Conservation (phyloP, 2,888 invertebrate species). For the Plebejus argus region DNA sequence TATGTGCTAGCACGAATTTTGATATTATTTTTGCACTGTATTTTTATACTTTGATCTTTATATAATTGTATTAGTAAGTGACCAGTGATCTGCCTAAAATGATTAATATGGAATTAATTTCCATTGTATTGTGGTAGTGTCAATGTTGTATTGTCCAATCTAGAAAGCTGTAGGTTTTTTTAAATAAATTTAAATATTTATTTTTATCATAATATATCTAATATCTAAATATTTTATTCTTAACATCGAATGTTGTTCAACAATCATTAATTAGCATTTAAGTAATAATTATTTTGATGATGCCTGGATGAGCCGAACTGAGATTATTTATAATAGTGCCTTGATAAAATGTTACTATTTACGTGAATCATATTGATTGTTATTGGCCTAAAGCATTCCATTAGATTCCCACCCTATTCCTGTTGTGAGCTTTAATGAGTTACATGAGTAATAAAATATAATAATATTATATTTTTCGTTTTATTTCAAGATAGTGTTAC, state of each 20-base stretch:
- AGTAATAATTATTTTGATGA: neutral
- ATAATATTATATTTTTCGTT: neutral
- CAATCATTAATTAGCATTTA: constrained; percentile 14
- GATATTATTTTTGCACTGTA: constrained; percentile 17
- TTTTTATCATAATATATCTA: neutral
- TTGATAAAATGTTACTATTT: constrained; percentile 25
- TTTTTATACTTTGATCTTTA: constrained; percentile 20
- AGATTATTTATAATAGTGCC: constrained; percentile 15
- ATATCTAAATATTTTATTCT: neutral
- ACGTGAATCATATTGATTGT: neutral
- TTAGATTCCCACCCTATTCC: constrained; percentile 25
- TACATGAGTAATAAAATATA: constrained; percentile 25
- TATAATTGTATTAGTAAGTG: neutral
- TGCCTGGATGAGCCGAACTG: neutral
- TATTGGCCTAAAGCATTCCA: constrained; percentile 34
- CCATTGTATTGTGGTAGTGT: neutral
- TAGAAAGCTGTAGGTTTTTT: neutral
- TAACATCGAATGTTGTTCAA: neutral
- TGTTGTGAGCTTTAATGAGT: constrained; percentile 36
- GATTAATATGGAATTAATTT: neutral
- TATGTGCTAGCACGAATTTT: constrained; percentile 20
- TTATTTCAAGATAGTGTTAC: neutral
- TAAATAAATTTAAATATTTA: constrained; percentile 7
- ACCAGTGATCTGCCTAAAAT: constrained; percentile 11
- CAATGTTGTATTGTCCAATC: neutral